Evolutionary conservation across 37 sponge, comb jelly and placozoan species (phyloP).

Genomic region (Beroe ovata): DNA sequence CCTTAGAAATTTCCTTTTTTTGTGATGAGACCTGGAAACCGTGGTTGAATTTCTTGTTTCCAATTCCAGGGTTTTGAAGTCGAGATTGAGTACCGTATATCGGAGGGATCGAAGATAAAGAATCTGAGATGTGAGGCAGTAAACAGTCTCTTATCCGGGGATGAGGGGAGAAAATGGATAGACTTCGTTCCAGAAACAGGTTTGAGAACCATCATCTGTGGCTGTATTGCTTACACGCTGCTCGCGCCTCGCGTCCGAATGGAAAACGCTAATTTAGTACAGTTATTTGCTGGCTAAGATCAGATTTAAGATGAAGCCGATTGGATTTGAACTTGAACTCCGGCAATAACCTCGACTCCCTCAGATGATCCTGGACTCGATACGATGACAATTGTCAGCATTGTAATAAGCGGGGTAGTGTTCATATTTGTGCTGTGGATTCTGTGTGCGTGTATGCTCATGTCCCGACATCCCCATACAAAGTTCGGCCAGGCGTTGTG

Average conservation of each 20-base stretch:
- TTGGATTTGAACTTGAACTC: too few species aligned
- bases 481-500: slow-evolving; percentile 39
- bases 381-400: not conserved
- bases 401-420: not conserved
- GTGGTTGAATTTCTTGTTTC: too few species aligned
- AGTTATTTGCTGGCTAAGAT: too few species aligned
- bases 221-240: too few species aligned
- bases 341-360: not conserved
- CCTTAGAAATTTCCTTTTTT: too few species aligned
- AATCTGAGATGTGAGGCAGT: not conserved
- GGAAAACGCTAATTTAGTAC: too few species aligned
- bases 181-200: not conserved
- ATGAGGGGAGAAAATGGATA: not conserved
- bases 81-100: not conserved
- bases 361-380: not conserved
- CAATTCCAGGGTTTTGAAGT: not conserved
- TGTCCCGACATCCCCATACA: not conserved
- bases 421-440: slow-evolving; percentile 10
- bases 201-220: too few species aligned
- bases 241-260: too few species aligned
- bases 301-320: too few species aligned
- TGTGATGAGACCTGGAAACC: too few species aligned
- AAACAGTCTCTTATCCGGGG: not conserved
- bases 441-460: slow-evolving; percentile 29
- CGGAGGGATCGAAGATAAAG: not conserved